Evolutionary conservation across 1,140 invertebrate genomes (phyloP).

Genomic region (Stenopsyche tienmushanensis): DNA sequence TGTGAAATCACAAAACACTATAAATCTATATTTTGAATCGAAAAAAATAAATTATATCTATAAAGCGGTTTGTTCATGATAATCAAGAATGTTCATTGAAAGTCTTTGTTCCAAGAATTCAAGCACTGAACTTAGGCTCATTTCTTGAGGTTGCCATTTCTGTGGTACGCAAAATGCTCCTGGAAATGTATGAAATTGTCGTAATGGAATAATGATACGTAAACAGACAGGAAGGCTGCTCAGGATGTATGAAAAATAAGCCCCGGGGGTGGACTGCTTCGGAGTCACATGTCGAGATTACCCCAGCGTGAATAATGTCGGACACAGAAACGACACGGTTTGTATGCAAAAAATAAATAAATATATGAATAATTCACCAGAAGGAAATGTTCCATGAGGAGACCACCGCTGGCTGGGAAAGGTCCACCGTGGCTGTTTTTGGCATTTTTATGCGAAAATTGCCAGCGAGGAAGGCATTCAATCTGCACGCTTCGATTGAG

Average conservation of each 20-base stretch:
- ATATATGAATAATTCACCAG: conserved; percentile 27
- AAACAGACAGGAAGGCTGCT: neutral
- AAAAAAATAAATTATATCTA: too few species aligned
- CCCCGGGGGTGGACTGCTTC: conserved; percentile 3
- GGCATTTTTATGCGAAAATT: conserved; percentile 27
- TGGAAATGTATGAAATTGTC: too few species aligned
- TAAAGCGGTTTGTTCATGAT: too few species aligned
- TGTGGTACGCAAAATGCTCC: too few species aligned
- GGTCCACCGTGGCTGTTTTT: conserved; percentile 19
- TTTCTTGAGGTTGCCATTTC: too few species aligned
- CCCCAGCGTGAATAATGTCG: conserved; percentile 24
- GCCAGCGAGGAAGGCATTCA: too few species aligned
- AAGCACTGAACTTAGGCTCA: too few species aligned
- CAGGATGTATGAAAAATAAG: conserved; percentile 8
- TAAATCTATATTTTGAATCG: too few species aligned
- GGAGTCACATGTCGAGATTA: conserved; percentile 22
- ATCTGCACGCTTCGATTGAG: neutral
- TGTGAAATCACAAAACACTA: too few species aligned
- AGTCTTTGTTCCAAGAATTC: too few species aligned
- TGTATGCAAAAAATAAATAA: conserved; percentile 20
- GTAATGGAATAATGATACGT: too few species aligned
- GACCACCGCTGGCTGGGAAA: neutral
- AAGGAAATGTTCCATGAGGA: conserved; percentile 21
- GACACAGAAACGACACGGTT: neutral
- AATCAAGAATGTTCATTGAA: too few species aligned